Percentiles rank a stretch among this genome's conserved stretches.
Conservation (phyloP, 2,888 invertebrate species). For the Acronicta alni region DNA sequence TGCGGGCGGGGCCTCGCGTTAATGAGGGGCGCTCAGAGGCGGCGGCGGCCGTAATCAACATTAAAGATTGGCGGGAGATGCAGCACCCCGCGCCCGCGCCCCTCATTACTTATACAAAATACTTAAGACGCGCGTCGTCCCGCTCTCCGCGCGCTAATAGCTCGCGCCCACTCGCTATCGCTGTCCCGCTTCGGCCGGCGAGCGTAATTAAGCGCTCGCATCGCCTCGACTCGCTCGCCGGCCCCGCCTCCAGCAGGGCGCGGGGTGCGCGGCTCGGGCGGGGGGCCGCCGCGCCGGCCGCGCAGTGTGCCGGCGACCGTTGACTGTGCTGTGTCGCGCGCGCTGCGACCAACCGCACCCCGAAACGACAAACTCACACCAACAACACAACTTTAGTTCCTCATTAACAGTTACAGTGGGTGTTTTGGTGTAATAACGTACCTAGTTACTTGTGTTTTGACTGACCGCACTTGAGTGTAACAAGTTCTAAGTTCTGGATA, state of each 20-base stretch:
- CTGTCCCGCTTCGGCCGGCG: constrained; percentile 86
- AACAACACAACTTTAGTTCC: constrained; percentile 84
- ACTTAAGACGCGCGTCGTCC: constrained; percentile 90
- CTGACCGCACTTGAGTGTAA: constrained; percentile 79
- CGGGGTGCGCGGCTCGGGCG: constrained; percentile 69
- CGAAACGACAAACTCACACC: constrained; percentile 78
- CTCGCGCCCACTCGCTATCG: constrained; percentile 89
- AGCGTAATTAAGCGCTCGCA: constrained; percentile 88
- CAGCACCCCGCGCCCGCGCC: constrained; percentile 86
- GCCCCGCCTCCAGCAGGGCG: constrained; percentile 80
- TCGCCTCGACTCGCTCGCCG: constrained; percentile 84
- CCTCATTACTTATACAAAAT: constrained; percentile 90
- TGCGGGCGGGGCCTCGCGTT: constrained; percentile 86
- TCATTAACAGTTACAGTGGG: constrained; percentile 84
- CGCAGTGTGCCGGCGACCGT: constrained; percentile 89
- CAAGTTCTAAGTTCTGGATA: constrained; percentile 80
- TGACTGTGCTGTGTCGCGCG: constrained; percentile 83
- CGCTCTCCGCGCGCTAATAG: constrained; percentile 91
- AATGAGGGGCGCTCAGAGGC: constrained; percentile 87
- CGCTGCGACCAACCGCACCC: constrained; percentile 74
- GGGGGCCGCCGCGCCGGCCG: constrained; percentile 74
- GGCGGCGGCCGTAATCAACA: constrained; percentile 87
- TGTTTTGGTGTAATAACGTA: constrained; percentile 80
- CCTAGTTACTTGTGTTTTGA: constrained; percentile 83
- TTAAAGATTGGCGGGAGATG: constrained; percentile 90